Evolutionary conservation across 2,797 vertebrate species (phyloP).

Genomic region (Scleropages formosus): DNA sequence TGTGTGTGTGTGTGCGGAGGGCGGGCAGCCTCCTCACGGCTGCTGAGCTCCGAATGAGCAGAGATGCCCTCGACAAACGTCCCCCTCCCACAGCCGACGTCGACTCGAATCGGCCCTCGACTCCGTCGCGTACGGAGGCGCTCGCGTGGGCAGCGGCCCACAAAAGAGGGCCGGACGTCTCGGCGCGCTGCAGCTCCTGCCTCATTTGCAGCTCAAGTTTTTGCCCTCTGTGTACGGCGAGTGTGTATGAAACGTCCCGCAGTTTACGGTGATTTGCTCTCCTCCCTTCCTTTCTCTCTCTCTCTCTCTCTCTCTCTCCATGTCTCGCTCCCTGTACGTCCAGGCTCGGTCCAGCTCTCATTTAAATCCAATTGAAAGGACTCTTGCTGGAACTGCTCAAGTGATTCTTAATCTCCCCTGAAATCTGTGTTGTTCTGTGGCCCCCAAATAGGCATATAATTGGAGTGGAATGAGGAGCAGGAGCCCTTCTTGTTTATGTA

Average conservation of each 20-base stretch:
- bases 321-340: slow-evolving; percentile 3
- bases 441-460: slow-evolving; percentile 55
- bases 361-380: slow-evolving; percentile 48
- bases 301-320: slow-evolving; percentile 13
- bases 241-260: slow-evolving; percentile 18
- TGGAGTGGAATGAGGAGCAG: slow-evolving; percentile 55
- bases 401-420: slow-evolving; percentile 52
- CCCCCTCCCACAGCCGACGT: background rate
- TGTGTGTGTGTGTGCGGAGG: background rate
- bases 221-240: slow-evolving; percentile 12
- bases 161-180: background rate
- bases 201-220: slow-evolving; percentile 12
- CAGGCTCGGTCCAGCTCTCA: slow-evolving; percentile 21
- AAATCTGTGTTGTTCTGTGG: slow-evolving; percentile 56
- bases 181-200: background rate
- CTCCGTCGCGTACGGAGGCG: background rate
- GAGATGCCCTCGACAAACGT: background rate
- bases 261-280: slow-evolving; percentile 20
- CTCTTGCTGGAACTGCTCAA: slow-evolving; percentile 38
- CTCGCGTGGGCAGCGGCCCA: background rate
- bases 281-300: background rate
- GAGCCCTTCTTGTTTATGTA: slow-evolving; percentile 55
- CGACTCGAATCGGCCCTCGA: background rate
- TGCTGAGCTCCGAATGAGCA: background rate
- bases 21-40: too few relatives aligned